phyloP scores from a whole-genome alignment of 2,113 vertebrate species.

The Pardalotus punctatus region DNA sequence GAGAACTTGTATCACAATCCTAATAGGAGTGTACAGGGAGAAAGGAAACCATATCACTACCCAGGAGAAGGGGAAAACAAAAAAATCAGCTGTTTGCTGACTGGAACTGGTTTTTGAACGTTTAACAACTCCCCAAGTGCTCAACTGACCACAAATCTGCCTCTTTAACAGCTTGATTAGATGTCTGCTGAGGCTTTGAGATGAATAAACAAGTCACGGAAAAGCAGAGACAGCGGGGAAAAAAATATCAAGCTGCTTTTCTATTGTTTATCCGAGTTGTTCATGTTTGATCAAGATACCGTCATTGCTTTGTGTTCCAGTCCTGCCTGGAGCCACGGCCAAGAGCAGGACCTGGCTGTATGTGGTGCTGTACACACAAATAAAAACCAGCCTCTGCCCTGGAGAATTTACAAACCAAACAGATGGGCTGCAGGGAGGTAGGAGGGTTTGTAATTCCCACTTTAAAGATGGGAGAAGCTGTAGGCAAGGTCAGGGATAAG shows the following conservation, averaged over 20 bases:
- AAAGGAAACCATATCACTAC: neutral
- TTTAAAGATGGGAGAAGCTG: conserved; percentile 13
- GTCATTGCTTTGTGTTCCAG: conserved; percentile 39
- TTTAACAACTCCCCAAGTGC: conserved; percentile 36
- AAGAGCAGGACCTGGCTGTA: conserved; percentile 48
- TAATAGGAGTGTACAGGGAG: neutral
- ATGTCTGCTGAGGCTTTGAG: conserved; percentile 42
- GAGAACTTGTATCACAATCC: neutral
- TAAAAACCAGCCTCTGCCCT: conserved; percentile 24
- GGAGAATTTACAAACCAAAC: conserved; percentile 40
- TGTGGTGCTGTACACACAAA: conserved; percentile 39
- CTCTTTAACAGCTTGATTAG: conserved; percentile 58
- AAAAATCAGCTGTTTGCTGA: neutral
- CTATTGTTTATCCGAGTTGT: conserved; percentile 14
- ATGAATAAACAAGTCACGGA: conserved; percentile 45
- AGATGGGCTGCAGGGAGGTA: neutral
- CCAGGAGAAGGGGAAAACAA: neutral
- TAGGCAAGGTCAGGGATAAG: neutral
- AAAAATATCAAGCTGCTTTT: conserved; percentile 40
- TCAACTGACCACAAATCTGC: conserved; percentile 22
- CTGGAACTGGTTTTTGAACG: neutral
- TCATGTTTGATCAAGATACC: conserved; percentile 40
- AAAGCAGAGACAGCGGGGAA: conserved; percentile 15
- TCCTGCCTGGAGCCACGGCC: neutral
- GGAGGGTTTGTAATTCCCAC: neutral